A percentile compares a stretch with the other conserved stretches of the same genome.
phyloP scores from a whole-genome alignment of 2,888 invertebrate genomes.

The Invenusta paracnida region DNA sequence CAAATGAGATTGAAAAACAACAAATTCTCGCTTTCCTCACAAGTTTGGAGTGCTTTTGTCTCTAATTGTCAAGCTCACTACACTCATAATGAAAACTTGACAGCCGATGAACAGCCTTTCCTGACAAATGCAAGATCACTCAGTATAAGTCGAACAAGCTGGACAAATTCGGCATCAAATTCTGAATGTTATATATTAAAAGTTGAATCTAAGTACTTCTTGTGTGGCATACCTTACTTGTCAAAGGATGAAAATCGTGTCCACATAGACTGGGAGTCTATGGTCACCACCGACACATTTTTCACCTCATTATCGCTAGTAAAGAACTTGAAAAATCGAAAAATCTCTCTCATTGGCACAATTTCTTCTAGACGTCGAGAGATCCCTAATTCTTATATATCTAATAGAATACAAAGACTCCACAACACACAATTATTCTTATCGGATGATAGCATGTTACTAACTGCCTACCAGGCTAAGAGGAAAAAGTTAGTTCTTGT shows the following conservation, averaged over 20 bases:
- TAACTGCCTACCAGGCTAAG: too few species aligned
- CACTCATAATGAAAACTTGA: background rate
- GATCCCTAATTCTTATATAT: too few species aligned
- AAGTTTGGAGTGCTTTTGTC: background rate
- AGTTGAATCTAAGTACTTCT: too few species aligned
- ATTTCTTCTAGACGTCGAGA: background rate
- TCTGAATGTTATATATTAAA: too few species aligned
- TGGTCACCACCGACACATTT: background rate
- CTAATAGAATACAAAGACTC: too few species aligned
- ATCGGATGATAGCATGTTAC: too few species aligned
- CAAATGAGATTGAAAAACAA: conserved; percentile 3
- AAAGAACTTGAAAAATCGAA: background rate
- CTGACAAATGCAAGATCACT: background rate
- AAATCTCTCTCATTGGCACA: background rate
- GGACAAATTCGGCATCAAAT: background rate
- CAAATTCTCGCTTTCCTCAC: background rate
- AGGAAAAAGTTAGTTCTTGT: too few species aligned
- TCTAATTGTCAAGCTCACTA: background rate
- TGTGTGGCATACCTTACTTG: too few species aligned
- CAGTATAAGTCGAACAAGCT: background rate
- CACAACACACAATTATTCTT: too few species aligned
- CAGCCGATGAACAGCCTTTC: background rate
- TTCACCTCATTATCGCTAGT: background rate
- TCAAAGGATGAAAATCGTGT: too few species aligned
- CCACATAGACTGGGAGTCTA: background rate